Base-by-base conservation (phyloP, 1,140 invertebrate species). In the Drosophila yakuba region DNA sequence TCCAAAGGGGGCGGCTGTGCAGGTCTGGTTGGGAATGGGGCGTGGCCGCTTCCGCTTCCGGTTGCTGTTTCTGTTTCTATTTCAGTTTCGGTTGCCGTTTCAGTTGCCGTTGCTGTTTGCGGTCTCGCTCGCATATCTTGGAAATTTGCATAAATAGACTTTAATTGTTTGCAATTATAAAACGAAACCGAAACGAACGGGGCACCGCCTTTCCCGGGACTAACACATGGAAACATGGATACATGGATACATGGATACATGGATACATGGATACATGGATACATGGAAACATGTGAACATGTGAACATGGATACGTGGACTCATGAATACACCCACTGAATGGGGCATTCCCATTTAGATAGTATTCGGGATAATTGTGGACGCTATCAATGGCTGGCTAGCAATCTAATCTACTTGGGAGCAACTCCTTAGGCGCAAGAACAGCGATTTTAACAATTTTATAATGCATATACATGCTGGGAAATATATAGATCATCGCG, bases 161-260 rank as follows among this genome's bases (percentile, higher is more conserved):
- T 88, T 88, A 88, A 88, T 88, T 88, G 84, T 88, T 88, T 89
- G 84, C 84, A 88, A 88, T 88, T 88, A 88, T 88, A 88, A 88
- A 89, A 72, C 80, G 64, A 80, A 71, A 44, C 64, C 59, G 48
- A 68, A 38, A 14, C 51, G 39, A 44, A 43, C 35, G 47, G 50
- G 44, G 50, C 38, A 10, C 36, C 44, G 56, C 41, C 41, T 28
- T 36, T 41, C 20, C 50, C 47, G 58, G 72, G 23, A 48, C 20
- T 51, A 58, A 63, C 61, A 55, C 69, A 57, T 23, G 54, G 17
- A 17, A 17, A 17, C 17, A 14, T 50, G 48, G 48, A 4, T 35
- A 35, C 25, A 17, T 50, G 47, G 25, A 15, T 4, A 10, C 47
- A n/a, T n/a, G 48, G 48, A 4, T 35, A 35, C 25, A 17, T 50